Evolutionary conservation across 2,888 invertebrate species (phyloP), one percentile per base, ranked within the genome.

Genomic region (Zaprionus bogoriensis): DNA sequence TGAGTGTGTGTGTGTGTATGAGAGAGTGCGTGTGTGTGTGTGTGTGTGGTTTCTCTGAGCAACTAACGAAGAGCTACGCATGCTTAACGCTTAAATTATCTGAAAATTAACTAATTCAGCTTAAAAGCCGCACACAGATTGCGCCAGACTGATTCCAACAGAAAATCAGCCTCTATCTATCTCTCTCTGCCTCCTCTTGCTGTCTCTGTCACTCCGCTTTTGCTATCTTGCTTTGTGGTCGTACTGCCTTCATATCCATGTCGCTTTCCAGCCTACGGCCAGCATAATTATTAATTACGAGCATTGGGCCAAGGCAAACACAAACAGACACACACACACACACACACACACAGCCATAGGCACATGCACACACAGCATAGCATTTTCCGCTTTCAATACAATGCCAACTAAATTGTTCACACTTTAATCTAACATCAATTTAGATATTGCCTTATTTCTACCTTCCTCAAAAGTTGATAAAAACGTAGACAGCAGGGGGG

Each of bases 11-110:
- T 61, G 28, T 14, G 32, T 41, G 23, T 45, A n/a, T 41, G 36
- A 12, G 20, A n/a, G 2, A 20, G n/a, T 14, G 39, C 9, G 14
- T 20, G 27, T 41, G 9, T 19, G 39, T 48, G 25, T 46, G 25
- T 17, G 25, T 54, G 19, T 57, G n/a, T 46, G 9, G 23, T 50
- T 20, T 45, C 57, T 54, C 17, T 61, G 42, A 23, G 19, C 38
- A 42, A 25, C 42, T 58, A 62, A 61, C 57, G 20, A 52, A 42
- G 20, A 41, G 61, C 58, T 53, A 45, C 45, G 48, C 66, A 74
- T 78, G 80, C 63, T 70, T 82, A 70, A 70, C 70, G 76, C 80
- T 67, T 66, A 77, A 77, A 82, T 85, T 83, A 86, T 83, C 74
- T 69, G 58, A 64, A 83, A 86, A 85, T 85, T 67, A 77, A 79